Percentiles rank a stretch among this genome's conserved stretches.
Conservation (phyloP, 2,797 vertebrate species). For the Myiotriccus ornatus region DNA sequence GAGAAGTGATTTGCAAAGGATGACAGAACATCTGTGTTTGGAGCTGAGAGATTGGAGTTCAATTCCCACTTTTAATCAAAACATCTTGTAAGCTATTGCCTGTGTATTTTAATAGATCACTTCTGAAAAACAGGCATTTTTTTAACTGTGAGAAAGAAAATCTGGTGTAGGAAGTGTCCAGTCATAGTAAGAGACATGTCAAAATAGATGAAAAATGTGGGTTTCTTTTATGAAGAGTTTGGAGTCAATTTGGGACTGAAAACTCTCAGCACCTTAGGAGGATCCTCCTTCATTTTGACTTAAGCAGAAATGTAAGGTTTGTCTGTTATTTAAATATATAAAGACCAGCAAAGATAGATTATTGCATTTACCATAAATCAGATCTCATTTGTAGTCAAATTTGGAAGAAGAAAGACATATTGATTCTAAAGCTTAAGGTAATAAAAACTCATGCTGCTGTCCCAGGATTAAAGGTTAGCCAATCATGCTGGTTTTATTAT, state of each 20-base stretch:
- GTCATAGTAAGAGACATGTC: neutral
- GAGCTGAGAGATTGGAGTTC: neutral
- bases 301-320: neutral
- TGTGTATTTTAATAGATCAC: neutral
- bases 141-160: neutral
- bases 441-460: conserved; percentile 53
- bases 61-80: neutral
- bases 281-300: neutral
- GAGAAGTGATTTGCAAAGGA: neutral
- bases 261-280: neutral
- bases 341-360: neutral
- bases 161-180: neutral
- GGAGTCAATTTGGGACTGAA: neutral
- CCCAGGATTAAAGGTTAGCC: conserved; percentile 75
- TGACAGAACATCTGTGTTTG: neutral
- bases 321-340: neutral
- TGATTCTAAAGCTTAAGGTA: conserved; percentile 61
- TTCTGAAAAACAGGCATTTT: neutral
- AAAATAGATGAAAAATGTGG: neutral
- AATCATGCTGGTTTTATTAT: conserved; percentile 72
- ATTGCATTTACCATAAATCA: conserved; percentile 10
- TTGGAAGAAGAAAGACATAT: neutral
- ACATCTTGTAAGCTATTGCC: neutral
- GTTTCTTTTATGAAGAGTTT: neutral
- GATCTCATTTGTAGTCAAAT: conserved; percentile 25